Evolutionary conservation across 2,113 vertebrate species (phyloP).

Genomic region (Planiliza haematocheilus): DNA sequence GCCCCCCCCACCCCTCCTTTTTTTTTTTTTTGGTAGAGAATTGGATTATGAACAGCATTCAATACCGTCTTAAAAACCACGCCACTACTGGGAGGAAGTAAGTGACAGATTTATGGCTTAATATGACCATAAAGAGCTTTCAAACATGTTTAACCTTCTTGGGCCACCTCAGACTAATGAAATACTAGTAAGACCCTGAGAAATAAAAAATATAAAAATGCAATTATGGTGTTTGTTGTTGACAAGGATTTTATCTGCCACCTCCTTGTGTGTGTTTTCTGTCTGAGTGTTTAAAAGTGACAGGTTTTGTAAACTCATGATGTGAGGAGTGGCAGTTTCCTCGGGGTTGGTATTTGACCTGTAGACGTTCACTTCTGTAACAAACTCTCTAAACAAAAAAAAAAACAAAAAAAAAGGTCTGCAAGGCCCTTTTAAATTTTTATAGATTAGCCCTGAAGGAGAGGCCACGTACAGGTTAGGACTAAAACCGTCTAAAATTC

Average conservation of each 20-base stretch:
- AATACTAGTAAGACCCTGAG: conserved; percentile 35
- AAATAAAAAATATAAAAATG: not conserved
- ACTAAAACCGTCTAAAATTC: too few relatives aligned
- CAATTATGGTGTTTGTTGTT: conserved; percentile 9
- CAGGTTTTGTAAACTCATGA: conserved; percentile 67
- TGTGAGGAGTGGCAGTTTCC: conserved; percentile 42
- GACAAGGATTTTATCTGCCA: conserved; percentile 13
- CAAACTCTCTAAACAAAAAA: conserved; percentile 17
- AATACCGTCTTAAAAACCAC: conserved; percentile 46
- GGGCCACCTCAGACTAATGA: conserved; percentile 57
- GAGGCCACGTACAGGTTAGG: conserved; percentile 7
- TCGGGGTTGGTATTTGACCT: conserved; percentile 33
- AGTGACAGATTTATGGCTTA: conserved; percentile 69
- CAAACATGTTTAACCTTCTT: conserved; percentile 44
- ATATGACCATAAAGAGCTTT: conserved; percentile 57
- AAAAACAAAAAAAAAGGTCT: not conserved
- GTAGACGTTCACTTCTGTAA: conserved; percentile 16
- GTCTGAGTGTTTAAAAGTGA: conserved; percentile 54
- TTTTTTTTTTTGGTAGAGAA: not conserved
- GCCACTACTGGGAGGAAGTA: conserved; percentile 61
- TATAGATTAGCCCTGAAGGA: not conserved
- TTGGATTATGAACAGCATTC: conserved; percentile 29
- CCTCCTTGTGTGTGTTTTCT: conserved; percentile 22
- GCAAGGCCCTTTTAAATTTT: not conserved
- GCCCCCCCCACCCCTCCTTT: not conserved